Evolutionary conservation across 2,797 vertebrate genomes (phyloP).

Genomic region (Coluber constrictor): DNA sequence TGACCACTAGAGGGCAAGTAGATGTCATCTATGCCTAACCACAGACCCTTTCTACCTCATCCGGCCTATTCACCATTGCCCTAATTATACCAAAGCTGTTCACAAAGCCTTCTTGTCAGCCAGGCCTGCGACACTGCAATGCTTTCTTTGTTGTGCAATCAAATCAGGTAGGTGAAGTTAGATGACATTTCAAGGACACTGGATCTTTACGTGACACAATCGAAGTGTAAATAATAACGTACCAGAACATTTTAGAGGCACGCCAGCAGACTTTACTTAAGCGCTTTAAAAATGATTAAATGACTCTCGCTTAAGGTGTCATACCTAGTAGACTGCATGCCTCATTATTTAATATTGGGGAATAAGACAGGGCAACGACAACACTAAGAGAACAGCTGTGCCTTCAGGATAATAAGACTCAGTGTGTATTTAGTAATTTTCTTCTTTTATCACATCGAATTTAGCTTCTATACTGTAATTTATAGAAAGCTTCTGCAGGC

Average conservation of each 20-base stretch:
- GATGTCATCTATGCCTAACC: not conserved
- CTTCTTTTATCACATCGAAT: not conserved
- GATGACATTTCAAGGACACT: not conserved
- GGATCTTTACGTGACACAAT: accelerated
- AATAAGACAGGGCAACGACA: no score
- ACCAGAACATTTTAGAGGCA: no score
- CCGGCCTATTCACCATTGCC: not conserved
- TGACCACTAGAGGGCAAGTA: slow-evolving; percentile 41
- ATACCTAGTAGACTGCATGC: not conserved
- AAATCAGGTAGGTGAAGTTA: not conserved
- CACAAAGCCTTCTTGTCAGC: not conserved
- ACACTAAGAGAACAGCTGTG: not conserved
- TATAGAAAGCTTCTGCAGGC: not conserved
- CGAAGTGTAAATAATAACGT: not conserved
- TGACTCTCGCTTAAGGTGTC: not conserved
- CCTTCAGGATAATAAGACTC: not conserved
- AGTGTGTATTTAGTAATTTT: not conserved
- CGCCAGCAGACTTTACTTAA: not conserved
- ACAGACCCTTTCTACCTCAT: not conserved
- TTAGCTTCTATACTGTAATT: not conserved
- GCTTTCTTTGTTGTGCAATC: not conserved
- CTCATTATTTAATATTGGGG: not conserved
- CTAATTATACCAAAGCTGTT: not conserved
- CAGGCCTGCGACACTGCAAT: not conserved
- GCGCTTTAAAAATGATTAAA: not conserved